Conservation (phyloP, 2,113 vertebrate species). For the Hippocampus barbouri region DNA sequence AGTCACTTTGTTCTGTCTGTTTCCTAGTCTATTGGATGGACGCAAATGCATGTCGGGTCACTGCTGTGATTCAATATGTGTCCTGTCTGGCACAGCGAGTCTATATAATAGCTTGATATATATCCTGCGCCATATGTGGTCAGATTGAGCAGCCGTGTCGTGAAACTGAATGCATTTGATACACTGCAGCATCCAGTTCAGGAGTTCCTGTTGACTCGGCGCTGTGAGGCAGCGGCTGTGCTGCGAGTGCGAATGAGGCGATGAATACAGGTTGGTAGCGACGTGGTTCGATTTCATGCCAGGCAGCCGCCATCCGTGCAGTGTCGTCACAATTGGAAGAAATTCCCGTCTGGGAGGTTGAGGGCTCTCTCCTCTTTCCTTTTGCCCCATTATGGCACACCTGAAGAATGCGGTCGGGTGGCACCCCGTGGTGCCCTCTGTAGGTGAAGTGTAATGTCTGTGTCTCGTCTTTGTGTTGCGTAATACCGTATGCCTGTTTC, state of each 20-base stretch:
- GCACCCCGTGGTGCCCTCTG: no score
- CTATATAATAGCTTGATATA: background rate
- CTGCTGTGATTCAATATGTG: background rate
- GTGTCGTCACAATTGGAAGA: background rate
- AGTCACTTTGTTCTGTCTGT: background rate
- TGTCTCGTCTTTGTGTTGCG: no score
- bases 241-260: background rate
- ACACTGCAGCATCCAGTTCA: constrained; percentile 20
- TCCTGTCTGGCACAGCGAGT: background rate
- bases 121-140: constrained; percentile 9
- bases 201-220: constrained; percentile 28
- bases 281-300: constrained; percentile 1
- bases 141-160: constrained; percentile 15
- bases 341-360: background rate
- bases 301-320: background rate
- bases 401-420: no score
- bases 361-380: background rate
- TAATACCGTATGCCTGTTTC: no score
- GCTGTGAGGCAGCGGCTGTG: constrained; percentile 24
- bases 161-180: constrained; percentile 29
- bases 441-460: no score
- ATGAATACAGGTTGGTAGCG: constrained; percentile 1
- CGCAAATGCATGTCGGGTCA: background rate
- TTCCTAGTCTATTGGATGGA: background rate
- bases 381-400: no score